A percentile compares a stretch with the other conserved stretches of the same genome.
These are phyloP conservation scores for Drosophila takahashii DNA, from an alignment of 1,140 invertebrate genomes.

Conservation along the genomic window DNA sequence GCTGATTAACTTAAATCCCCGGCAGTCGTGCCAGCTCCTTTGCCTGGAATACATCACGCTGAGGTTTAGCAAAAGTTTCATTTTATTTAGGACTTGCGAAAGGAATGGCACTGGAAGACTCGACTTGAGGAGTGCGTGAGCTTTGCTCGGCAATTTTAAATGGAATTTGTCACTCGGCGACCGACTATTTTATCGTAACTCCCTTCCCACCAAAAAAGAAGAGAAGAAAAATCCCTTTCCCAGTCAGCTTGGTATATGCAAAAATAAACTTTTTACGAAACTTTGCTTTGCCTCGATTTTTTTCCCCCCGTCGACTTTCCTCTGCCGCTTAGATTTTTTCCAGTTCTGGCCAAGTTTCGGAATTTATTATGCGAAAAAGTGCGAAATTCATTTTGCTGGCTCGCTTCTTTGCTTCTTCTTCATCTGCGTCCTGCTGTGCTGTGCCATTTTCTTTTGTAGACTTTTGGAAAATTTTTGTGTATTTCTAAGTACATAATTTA, in stretches of 20 bases:
- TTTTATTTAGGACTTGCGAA: constrained; percentile 69
- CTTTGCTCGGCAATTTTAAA: constrained; percentile 82
- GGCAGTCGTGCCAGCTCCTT: constrained; percentile 23
- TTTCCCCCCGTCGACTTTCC: constrained; percentile 20
- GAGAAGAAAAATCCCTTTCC: neutral
- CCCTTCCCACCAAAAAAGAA: too few species aligned
- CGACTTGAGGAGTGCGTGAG: constrained; percentile 68
- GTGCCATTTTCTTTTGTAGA: constrained; percentile 80
- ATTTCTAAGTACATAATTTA: constrained; percentile 84
- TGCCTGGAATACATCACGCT: constrained; percentile 70
- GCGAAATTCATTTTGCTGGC: constrained; percentile 84
- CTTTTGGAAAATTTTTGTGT: constrained; percentile 77
- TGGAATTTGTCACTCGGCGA: constrained; percentile 83
- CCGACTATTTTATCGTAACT: constrained; percentile 32
- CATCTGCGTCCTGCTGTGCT: constrained; percentile 61
- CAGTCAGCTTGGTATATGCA: constrained; percentile 80
- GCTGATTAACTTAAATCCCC: constrained; percentile 80
- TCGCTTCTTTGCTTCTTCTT: constrained; percentile 41
- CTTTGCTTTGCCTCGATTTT: constrained; percentile 57
- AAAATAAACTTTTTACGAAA: constrained; percentile 83
- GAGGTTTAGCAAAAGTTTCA: constrained; percentile 76
- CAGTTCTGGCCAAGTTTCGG: constrained; percentile 73
- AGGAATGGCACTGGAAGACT: constrained; percentile 2
- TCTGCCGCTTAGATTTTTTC: constrained; percentile 47
- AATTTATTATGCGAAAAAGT: constrained; percentile 85